phyloP scores from a whole-genome alignment of 1,140 invertebrate genomes.

The Ceratoteleas bidentatus region DNA sequence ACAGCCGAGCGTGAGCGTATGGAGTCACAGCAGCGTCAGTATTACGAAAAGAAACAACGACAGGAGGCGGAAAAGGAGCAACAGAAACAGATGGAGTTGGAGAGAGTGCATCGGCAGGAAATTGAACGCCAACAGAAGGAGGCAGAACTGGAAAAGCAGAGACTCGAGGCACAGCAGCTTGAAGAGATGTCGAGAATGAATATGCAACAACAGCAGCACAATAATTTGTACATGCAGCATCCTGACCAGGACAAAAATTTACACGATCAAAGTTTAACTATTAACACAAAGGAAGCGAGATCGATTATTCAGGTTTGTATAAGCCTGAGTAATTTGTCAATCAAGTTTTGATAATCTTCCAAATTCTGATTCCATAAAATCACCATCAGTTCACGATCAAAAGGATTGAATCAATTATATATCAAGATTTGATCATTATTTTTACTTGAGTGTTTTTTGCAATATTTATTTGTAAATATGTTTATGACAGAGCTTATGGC shows the following conservation, averaged over 20 bases:
- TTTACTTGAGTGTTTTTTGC: no score
- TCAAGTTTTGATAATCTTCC: no score
- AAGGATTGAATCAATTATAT: no score
- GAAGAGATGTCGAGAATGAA: slow-evolving; percentile 58
- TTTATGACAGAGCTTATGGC: slow-evolving; percentile 73
- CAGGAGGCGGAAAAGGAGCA: slow-evolving; percentile 37
- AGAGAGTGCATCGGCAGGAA: slow-evolving; percentile 48
- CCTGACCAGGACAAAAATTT: slow-evolving; percentile 74
- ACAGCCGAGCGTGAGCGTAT: slow-evolving; percentile 45
- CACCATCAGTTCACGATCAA: no score
- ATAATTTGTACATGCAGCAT: slow-evolving; percentile 71
- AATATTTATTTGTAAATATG: neutral
- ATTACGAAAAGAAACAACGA: slow-evolving; percentile 70
- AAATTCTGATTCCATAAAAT: no score
- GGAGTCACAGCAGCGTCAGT: slow-evolving; percentile 66
- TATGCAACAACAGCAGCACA: slow-evolving; percentile 70
- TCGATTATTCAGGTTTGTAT: slow-evolving; percentile 76
- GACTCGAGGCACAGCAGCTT: slow-evolving; percentile 62
- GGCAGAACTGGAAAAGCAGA: slow-evolving; percentile 70
- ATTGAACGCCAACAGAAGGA: slow-evolving; percentile 68
- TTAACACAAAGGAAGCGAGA: slow-evolving; percentile 84
- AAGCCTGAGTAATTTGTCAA: no score
- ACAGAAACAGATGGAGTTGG: slow-evolving; percentile 48
- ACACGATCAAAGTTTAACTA: slow-evolving; percentile 81
- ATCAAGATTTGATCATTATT: no score